Evolutionary conservation across 2,888 invertebrate species (phyloP), one percentile per base, ranked within the genome.

Genomic region (Lasioglossum marginatum): DNA sequence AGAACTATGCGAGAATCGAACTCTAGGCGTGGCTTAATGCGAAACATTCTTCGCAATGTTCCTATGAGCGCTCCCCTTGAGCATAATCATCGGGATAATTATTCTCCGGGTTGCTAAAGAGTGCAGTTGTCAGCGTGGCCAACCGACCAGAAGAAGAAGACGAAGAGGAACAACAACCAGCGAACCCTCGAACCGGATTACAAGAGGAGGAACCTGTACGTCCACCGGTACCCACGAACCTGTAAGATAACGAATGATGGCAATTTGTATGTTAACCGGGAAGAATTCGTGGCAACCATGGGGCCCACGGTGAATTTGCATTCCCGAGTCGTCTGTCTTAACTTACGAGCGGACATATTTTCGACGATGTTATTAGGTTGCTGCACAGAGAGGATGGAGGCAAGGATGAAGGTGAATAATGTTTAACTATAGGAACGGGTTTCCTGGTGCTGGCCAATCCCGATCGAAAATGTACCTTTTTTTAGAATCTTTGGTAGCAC

Each of bases 1-100:
- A 31, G 52, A 63, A 5, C 79, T 68, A 72, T 68, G 77, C 52
- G 40, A 74, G 66, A 57, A 78, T 72, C 14, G 34, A 71, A 66
- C 45, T 74, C 52, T 75, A 86, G 79, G 79, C 27, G 86, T 79
- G 86, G 79, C 84, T 14, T 37, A 4, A 52, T 48, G 6, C 45
- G 14, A 57, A 73, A 81, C 70, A 74, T 81, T 85, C 74, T 68
- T n/a, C 34, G 19, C 48, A 48, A 48, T 40, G 31, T 16, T 73
- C 72, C 3, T 43, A 16, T 1, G 27, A 27, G 31, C 45, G 40
- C 77, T 81, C 34, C 52, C 37, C 19, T 27, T 23, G 40, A 45
- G 63, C 19, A 48, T 74, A 60, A 52, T 14, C 23, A 16, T 48
- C 34, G 34, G 2, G 37, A 60, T 71, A 43, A 60, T 70, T 57